phyloP scores from a whole-genome alignment of 2,888 invertebrate species.

The Melipona beecheii region DNA sequence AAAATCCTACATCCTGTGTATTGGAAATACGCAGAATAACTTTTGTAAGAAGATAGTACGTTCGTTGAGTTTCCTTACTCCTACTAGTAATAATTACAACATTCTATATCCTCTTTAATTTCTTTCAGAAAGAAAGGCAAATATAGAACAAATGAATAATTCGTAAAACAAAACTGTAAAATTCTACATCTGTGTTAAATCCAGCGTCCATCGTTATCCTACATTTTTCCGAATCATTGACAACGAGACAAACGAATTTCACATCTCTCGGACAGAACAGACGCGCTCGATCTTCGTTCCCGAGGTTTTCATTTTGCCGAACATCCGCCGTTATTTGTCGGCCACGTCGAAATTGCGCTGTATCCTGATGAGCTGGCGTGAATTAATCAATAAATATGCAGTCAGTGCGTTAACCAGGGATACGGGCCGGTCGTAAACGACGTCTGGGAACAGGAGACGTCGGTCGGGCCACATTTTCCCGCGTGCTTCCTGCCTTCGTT shows the following conservation, averaged over 20 bases:
- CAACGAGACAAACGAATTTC: neutral
- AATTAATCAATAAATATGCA: slow-evolving; percentile 77
- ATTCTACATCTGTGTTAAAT: neutral
- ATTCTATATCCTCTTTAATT: too few species aligned
- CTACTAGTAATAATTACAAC: too few species aligned
- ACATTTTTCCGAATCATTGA: neutral
- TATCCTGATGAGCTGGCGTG: slow-evolving; percentile 57
- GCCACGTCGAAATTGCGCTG: slow-evolving; percentile 40
- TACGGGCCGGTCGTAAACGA: slow-evolving; percentile 73
- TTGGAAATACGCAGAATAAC: too few species aligned
- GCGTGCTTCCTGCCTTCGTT: slow-evolving; percentile 12
- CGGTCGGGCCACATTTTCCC: slow-evolving; percentile 42
- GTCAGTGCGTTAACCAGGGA: slow-evolving; percentile 73
- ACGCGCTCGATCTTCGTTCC: neutral
- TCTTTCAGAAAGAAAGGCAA: neutral
- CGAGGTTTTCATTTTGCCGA: slow-evolving; percentile 11
- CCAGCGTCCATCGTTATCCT: neutral
- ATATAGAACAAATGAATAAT: neutral
- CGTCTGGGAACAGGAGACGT: slow-evolving; percentile 76
- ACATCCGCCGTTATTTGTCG: slow-evolving; percentile 25
- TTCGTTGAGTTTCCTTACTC: too few species aligned
- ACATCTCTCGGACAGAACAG: neutral
- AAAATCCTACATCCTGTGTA: too few species aligned
- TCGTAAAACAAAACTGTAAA: neutral
- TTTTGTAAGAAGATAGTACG: too few species aligned